phyloP scores from a whole-genome alignment of 2,888 invertebrate genomes.

The Steromphala cineraria region DNA sequence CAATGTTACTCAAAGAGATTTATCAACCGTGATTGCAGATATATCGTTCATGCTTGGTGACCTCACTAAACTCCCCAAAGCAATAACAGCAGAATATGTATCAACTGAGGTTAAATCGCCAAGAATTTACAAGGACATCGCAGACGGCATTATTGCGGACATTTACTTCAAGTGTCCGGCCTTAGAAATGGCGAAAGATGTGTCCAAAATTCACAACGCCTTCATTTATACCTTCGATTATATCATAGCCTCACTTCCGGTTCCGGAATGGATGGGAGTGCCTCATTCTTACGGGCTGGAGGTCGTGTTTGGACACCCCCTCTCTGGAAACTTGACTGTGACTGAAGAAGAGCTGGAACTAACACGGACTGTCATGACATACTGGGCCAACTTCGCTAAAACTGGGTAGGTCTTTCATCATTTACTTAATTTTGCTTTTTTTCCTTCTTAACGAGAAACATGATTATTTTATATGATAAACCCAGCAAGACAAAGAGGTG shows the following conservation, averaged over 20 bases:
- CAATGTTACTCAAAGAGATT: too few species aligned
- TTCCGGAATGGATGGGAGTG: conserved; percentile 63
- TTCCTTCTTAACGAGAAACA: too few species aligned
- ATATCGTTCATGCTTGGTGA: too few species aligned
- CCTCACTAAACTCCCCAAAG: too few species aligned
- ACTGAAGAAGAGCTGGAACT: conserved; percentile 88
- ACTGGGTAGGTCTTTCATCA: conserved; percentile 91
- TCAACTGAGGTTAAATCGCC: too few species aligned
- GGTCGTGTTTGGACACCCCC: conserved; percentile 63
- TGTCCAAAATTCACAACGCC: conserved; percentile 17
- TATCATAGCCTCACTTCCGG: conserved; percentile 41
- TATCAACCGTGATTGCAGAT: too few species aligned
- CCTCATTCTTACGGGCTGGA: conserved; percentile 69
- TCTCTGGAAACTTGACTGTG: conserved; percentile 81
- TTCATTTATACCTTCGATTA: conserved; percentile 57
- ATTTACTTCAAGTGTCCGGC: conserved; percentile 92
- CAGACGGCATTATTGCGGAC: background rate
- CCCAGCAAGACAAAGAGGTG: too few species aligned
- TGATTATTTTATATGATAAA: too few species aligned
- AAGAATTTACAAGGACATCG: background rate
- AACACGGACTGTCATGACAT: conserved; percentile 90
- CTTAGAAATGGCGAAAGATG: conserved; percentile 86
- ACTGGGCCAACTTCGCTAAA: conserved; percentile 96
- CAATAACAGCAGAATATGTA: too few species aligned
- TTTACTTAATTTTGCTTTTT: too few species aligned